Base-by-base conservation (phyloP, 2,888 invertebrate species). In the Carabus problematicus region DNA sequence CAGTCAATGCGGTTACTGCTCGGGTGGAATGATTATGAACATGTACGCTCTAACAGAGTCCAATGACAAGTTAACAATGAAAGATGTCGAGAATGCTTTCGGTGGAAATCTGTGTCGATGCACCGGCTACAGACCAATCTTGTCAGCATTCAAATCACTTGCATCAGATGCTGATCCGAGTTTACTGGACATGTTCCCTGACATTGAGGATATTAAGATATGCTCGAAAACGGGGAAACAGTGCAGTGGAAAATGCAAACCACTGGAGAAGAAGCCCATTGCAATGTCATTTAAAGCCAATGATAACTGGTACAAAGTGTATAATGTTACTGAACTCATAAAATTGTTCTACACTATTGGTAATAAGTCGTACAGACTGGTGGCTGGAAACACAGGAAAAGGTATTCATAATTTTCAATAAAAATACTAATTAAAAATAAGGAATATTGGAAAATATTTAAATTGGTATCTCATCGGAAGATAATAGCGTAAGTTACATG, bases 21-120 rank as follows among this genome's bases (percentile, higher is more conserved):
- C 88, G 19, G 87, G 91, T 0, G 92, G 91, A 8, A 91, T 91
- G 88, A 86, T 92, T 45, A 91, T 91, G 90, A 87, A 87, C 75
- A 90, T 91, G 89, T 87, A 87, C 79, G 87, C 85, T 49, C 76
- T 82, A 61, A 72, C 85, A 19, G 76, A 83, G 73, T 75, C 80
- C 45, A 81, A 77, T 19, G 78, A 82, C 7, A 80, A 82, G 58
- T 73, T 85, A 56, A 85, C 86, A 0, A 84, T 85, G 83, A 80
- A 85, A 74, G 85, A 89, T 74, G 84, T 91, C 4, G 91, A 92
- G 77, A 86, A 90, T 74, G 85, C 88, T 0, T 88, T 91, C 73
- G 89, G 87, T 8, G 88, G 91, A 64, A 91, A 91, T 74, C 85
- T 90, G 12, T 92, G 92, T 72, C 82, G 92, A 67, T 92, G 92